phyloP scores from a whole-genome alignment of 2,797 vertebrate genomes.

The Thripadectes ignobilis region DNA sequence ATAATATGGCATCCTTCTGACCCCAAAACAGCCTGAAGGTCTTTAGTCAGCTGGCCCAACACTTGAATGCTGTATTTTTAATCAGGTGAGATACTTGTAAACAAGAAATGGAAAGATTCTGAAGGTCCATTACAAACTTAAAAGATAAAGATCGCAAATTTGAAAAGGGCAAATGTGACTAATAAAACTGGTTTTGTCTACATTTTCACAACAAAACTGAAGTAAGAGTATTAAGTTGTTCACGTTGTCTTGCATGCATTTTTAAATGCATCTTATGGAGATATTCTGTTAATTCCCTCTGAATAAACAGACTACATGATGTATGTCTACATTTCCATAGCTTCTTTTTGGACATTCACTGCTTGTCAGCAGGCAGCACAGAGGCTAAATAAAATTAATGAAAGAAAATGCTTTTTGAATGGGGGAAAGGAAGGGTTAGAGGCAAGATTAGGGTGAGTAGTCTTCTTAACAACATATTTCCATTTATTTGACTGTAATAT shows the following conservation, averaged over 20 bases:
- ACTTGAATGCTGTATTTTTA: background rate
- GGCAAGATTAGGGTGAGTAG: constrained; percentile 7
- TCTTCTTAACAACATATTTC: constrained; percentile 50
- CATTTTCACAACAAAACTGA: background rate
- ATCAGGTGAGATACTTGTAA: background rate
- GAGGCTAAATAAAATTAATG: constrained; percentile 51
- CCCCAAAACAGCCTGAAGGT: background rate
- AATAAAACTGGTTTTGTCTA: background rate
- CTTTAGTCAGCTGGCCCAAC: background rate
- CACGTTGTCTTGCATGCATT: background rate
- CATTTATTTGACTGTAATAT: constrained; percentile 61
- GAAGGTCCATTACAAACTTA: background rate
- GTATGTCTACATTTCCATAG: background rate
- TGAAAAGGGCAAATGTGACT: background rate
- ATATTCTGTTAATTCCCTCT: background rate
- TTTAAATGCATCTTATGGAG: background rate
- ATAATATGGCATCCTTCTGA: background rate
- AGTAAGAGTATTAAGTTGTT: background rate
- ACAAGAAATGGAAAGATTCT: background rate
- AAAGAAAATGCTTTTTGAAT: constrained; percentile 1
- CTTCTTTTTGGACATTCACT: constrained; percentile 14
- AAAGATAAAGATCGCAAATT: background rate
- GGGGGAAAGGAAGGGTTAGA: background rate
- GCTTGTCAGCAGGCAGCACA: background rate
- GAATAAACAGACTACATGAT: background rate